Evolutionary conservation across 2,888 invertebrate genomes (phyloP).

Genomic region (Phalangium opilio): DNA sequence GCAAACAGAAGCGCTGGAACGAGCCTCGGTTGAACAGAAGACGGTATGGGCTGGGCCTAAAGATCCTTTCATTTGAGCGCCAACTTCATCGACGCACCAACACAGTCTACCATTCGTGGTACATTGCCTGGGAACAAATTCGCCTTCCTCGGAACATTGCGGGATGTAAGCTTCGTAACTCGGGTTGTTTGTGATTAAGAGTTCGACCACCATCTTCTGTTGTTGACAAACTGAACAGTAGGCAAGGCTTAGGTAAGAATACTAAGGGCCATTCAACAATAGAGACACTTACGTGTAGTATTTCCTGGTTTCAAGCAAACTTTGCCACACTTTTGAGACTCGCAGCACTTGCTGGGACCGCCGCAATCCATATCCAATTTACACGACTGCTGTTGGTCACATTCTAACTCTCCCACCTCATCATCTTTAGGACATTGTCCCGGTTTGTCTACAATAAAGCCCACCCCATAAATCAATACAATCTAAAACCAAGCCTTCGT

Average conservation of each 20-base stretch:
- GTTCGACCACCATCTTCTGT: constrained; percentile 57
- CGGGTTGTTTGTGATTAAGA: constrained; percentile 57
- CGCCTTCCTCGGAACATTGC: constrained; percentile 50
- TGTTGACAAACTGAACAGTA: constrained; percentile 57
- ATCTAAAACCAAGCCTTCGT: background rate
- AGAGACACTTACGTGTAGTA: constrained; percentile 41
- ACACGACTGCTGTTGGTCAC: constrained; percentile 5
- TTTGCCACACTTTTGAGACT: constrained; percentile 49
- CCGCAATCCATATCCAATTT: constrained; percentile 66
- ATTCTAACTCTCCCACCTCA: constrained; percentile 31
- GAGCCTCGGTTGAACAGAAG: constrained; percentile 38
- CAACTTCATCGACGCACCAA: constrained; percentile 69
- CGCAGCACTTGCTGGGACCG: constrained; percentile 65
- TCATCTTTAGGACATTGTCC: constrained; percentile 49
- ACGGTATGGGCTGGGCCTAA: constrained; percentile 60
- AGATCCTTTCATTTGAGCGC: constrained; percentile 57
- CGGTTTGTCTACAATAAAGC: constrained; percentile 50
- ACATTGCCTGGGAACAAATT: constrained; percentile 58
- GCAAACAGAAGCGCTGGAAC: background rate
- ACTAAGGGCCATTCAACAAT: constrained; percentile 3
- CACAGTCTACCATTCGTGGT: constrained; percentile 70
- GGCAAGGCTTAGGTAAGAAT: no score
- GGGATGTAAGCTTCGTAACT: constrained; percentile 70
- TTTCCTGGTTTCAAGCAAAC: constrained; percentile 59
- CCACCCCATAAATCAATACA: no score